A percentile compares a stretch with the other conserved stretches of the same genome.
Evolutionary conservation across 2,888 invertebrate species (phyloP).

Genomic region (Elegia similella): DNA sequence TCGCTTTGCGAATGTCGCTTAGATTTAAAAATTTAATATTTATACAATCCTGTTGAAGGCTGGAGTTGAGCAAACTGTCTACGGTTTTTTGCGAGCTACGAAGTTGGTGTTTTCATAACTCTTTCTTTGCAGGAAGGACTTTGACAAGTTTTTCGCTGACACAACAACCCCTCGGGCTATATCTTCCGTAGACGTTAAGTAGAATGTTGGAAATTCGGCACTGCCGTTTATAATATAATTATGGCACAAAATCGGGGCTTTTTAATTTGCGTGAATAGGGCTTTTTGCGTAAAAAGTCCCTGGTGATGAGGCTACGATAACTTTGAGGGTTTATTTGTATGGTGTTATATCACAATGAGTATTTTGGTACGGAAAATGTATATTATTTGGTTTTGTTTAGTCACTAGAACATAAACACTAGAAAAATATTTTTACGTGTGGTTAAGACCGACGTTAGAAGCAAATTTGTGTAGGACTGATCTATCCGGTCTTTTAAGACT

Average conservation of each 20-base stretch:
- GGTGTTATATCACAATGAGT: too few species aligned
- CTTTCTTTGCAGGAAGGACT: constrained; percentile 63
- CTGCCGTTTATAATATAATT: constrained; percentile 14
- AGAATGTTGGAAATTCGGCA: constrained; percentile 30
- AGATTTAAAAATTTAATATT: constrained; percentile 71
- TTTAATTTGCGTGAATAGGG: not conserved
- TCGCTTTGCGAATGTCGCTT: constrained; percentile 54
- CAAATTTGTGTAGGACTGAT: too few species aligned
- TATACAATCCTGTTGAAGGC: constrained; percentile 64
- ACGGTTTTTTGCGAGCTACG: constrained; percentile 60
- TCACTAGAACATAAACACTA: too few species aligned
- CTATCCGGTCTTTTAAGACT: too few species aligned
- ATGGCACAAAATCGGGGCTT: not conserved
- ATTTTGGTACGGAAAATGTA: too few species aligned
- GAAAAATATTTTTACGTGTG: too few species aligned
- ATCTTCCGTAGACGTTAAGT: constrained; percentile 33
- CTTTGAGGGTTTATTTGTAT: too few species aligned
- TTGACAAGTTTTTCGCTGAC: constrained; percentile 69
- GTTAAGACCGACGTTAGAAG: too few species aligned
- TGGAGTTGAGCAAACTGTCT: constrained; percentile 60
- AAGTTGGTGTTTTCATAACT: constrained; percentile 76
- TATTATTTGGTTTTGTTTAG: too few species aligned
- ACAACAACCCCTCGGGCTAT: constrained; percentile 40
- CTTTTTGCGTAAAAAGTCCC: not conserved
- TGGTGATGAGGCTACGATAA: not conserved